Conservation (phyloP, 2,113 vertebrate species). For the Sylvietta virens region DNA sequence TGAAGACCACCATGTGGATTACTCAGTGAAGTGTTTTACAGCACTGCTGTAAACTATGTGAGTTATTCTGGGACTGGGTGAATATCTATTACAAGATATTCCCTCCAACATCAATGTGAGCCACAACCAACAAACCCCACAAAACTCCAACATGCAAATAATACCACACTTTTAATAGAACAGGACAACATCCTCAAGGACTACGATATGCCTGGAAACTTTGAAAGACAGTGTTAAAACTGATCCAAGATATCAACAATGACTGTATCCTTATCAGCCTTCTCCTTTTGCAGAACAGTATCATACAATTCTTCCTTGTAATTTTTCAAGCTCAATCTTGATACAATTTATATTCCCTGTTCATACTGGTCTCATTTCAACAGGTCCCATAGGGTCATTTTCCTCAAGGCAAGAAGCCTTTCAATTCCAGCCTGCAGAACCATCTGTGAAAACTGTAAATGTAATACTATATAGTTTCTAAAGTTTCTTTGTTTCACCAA, state of each 20-base stretch:
- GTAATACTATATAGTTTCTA: not conserved
- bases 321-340: not conserved
- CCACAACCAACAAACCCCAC: not conserved
- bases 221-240: not conserved
- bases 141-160: not conserved
- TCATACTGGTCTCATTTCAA: not conserved
- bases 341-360: not conserved
- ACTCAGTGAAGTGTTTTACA: not conserved
- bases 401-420: not conserved
- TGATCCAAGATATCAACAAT: not conserved
- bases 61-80: not conserved
- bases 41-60: not conserved
- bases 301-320: not conserved
- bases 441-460: not conserved
- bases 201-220: not conserved
- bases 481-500: not conserved
- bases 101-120: not conserved
- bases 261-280: not conserved
- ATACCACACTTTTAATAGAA: not conserved
- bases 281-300: not conserved
- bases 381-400: not conserved
- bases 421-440: not conserved
- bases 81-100: not conserved
- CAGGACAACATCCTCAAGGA: not conserved
- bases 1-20: not conserved